Evolutionary conservation across 23 tunicate species (phyloP), one percentile per base, ranked within the genome.

Genomic region (Ciona savignyi): DNA sequence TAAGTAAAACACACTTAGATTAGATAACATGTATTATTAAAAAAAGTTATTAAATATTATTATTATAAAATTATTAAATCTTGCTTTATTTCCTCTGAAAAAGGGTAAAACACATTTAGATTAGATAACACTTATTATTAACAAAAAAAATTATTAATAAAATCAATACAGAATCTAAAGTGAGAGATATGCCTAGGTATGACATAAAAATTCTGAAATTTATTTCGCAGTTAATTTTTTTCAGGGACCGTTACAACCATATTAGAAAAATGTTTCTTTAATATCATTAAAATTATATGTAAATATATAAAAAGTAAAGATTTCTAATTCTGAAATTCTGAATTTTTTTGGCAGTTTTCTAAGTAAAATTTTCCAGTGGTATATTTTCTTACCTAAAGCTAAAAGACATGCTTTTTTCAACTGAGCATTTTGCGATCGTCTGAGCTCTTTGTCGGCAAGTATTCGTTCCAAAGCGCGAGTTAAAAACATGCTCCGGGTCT

Each of bases 401-500:
- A 33, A 19, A 23, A 71, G 75, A 60, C 97, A 90, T 1, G 79
- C 90, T 78, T 84, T 76, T 76, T 64, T 78, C n/a, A 90, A 63
- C 27, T 78, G 83, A 29, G 90, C 65, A 74, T 90, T 90, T 32
- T 83, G 79, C 3, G 97, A 83, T 48, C 66, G 68, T 42, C 77
- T 74, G 21, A 90, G 70, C 56, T 90, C 97, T 62, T 83, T 90
- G 74, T 90, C 97, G 30, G 89, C 81, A 0, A 90, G 69, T 26
- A 90, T 90, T 26, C 97, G 78, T 42, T 83, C 90, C 35, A 90
- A 64, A 32, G 90, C 97, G 6, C 97, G 89, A 61, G 85, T 78
- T 26, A 90, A 68, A 79, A 90, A 90, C 97, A 90, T 90, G 74
- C 79, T 81, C 33, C 84, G 85, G 11, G 97, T 90, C 62, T 78